A percentile compares a stretch with the other conserved stretches of the same genome.
phyloP scores from a whole-genome alignment of 2,888 invertebrate species.

The Cryptus armator region DNA sequence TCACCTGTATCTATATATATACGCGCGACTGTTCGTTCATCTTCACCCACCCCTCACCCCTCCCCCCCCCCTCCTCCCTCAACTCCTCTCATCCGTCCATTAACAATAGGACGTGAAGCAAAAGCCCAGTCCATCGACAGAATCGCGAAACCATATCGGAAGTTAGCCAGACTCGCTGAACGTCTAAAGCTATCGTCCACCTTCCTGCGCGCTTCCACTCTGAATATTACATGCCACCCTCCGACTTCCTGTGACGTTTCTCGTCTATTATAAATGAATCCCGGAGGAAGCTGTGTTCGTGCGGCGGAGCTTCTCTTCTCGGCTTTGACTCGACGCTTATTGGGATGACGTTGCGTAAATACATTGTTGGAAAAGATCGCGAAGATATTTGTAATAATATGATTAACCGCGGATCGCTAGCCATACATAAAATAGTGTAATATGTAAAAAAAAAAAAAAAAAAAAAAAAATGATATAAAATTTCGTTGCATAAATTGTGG shows the following conservation, averaged over 20 bases:
- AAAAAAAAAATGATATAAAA: too few species aligned
- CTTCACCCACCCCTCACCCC: neutral
- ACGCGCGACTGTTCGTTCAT: neutral
- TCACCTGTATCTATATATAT: neutral
- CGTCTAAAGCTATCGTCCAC: neutral
- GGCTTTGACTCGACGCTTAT: constrained; percentile 37
- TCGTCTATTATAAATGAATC: constrained; percentile 58
- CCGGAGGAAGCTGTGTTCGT: constrained; percentile 38
- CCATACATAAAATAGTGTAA: too few species aligned
- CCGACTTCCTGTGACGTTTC: constrained; percentile 55
- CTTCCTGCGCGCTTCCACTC: constrained; percentile 38
- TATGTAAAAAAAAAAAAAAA: too few species aligned
- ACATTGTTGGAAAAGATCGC: too few species aligned
- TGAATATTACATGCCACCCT: constrained; percentile 63
- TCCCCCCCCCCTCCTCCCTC: neutral
- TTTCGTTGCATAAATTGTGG: too few species aligned
- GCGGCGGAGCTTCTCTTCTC: neutral
- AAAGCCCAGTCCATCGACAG: neutral
- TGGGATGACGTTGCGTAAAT: too few species aligned
- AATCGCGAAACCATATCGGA: constrained; percentile 31
- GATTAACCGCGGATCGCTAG: too few species aligned
- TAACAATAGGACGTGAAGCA: constrained; percentile 6
- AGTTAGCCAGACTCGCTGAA: constrained; percentile 5
- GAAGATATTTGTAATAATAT: too few species aligned
- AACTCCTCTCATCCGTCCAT: neutral